Evolutionary conservation across 2,888 invertebrate species (phyloP), one percentile per base, ranked within the genome.

Genomic region (Psylliodes chrysocephalus): DNA sequence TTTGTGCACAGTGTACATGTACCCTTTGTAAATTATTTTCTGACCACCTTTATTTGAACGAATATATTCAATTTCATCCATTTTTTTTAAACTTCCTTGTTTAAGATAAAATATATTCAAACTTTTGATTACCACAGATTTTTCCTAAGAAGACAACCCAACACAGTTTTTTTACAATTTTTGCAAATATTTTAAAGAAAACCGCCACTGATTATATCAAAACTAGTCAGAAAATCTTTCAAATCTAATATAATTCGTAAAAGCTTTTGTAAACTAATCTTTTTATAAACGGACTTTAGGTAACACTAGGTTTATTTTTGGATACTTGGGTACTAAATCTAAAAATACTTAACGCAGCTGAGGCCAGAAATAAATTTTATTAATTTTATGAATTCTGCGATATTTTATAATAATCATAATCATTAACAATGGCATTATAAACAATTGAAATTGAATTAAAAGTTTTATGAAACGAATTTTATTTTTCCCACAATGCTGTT

Each of bases 1-100:
- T 66, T 84, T 84, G 66, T 84, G 84, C 51, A 84, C 77, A 0
- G 84, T 84, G 71, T 85, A 85, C 83, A 84, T 84, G 56, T 81
- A 84, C 4, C 84, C 83, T 7, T 76, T 76, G 66, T 84, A 80
- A 55, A 85, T 84, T 12, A 85, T 74, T 73, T 84, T 84, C 55
- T 82, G 79, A 0, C 84, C 84, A 0, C 84, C 84, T 72, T 84
- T 85, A 70, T 84, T 84, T 12, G 84, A 84, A 47, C 67, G 69
- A 14, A 73, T 63, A 38, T 69, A 64, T 55, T 71, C 69, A 15
- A 66, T 54, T 57, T 52, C 38, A 14, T 69, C 64, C 64, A 64
- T 55, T 44, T 7, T 51, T 10, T 53, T 7, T 14, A 38, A 38
- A 12, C 15, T 42, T 42, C 22, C 0, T 14, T 3, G 14, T 10